Evolutionary conservation across 2,113 vertebrate species (phyloP), one percentile per base, ranked within the genome.

Genomic region (Erinaceus europaeus): DNA sequence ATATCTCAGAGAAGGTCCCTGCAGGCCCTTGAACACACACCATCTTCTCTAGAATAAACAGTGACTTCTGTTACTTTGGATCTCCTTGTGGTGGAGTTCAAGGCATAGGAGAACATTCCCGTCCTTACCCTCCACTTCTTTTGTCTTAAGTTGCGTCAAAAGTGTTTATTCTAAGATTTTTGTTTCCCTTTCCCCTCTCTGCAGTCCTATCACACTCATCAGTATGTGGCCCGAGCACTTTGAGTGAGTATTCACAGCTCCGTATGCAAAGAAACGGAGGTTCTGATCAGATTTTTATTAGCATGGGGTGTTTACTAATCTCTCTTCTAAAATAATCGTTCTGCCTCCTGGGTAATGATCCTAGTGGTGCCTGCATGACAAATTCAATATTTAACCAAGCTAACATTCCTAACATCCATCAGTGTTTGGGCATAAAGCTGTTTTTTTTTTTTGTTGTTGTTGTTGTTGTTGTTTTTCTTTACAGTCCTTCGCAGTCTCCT

Each of bases 201-300:
- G 90, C 98, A 99, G 99, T 97, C 98, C 99, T 92, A 97, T 99
- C 96, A 99, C 99, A 86, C 98, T 99, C 97, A 99, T 99, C 98
- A 99, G 99, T 97, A 99, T 99, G 98, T 99, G 99, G 98, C 99
- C 99, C 90, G 99, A 99, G 96, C 98, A 99, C 97, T 99, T 99
- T 93, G 99, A 99, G 99, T 99, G 96, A 99, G 99, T 99, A 99
- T 85, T 83, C 86, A 59, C 65, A 93, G 83, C 34, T 50, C 61
- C 69, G 17, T 84, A 0, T 78, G 69, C 82, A 42, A 40, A 86
- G n/a, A 71, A 90, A 23, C 14, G 76, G 61, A 4, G 84, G 29
- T 52, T 86, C 62, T 13, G 18, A 17, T 90, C 72, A 5, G 46
- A n/a, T n/a, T 86, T 86, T 90, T 46, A 5, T 77, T 87, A 76